A percentile compares a stretch with the other conserved stretches of the same genome.
Conservation (phyloP, 1,140 invertebrate genomes). For the Megathymus violae region DNA sequence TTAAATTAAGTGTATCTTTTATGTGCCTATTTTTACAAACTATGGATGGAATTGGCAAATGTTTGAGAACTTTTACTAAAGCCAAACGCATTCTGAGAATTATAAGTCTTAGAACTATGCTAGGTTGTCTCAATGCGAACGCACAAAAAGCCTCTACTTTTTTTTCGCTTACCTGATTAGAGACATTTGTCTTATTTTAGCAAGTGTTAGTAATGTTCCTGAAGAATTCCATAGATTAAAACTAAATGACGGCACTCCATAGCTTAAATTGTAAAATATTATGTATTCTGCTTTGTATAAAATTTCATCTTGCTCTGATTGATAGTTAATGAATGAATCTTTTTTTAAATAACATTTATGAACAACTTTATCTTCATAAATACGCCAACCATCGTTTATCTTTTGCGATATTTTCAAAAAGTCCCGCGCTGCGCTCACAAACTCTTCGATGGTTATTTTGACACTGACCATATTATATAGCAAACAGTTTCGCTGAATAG, state of each 20-base stretch:
- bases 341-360: conserved; percentile 57
- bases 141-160: no score
- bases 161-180: conserved; percentile 52
- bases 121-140: no score
- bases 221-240: conserved; percentile 71
- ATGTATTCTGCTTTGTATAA: conserved; percentile 64
- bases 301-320: conserved; percentile 23
- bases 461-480: not conserved
- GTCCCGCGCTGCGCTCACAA: conserved; percentile 52
- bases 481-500: no score
- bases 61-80: no score
- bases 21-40: no score
- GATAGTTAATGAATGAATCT: conserved; percentile 52
- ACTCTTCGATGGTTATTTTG: conserved; percentile 49
- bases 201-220: conserved; percentile 57
- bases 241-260: conserved; percentile 71
- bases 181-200: conserved; percentile 61
- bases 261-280: conserved; percentile 71
- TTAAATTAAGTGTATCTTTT: no score
- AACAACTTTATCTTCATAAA: conserved; percentile 50
- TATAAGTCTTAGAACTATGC: no score
- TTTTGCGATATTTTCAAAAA: conserved; percentile 58
- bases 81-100: no score
- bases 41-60: no score
- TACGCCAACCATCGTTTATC: conserved; percentile 60